Conservation (phyloP, 2,797 vertebrate species). For the Pantherophis alleghaniensis region DNA sequence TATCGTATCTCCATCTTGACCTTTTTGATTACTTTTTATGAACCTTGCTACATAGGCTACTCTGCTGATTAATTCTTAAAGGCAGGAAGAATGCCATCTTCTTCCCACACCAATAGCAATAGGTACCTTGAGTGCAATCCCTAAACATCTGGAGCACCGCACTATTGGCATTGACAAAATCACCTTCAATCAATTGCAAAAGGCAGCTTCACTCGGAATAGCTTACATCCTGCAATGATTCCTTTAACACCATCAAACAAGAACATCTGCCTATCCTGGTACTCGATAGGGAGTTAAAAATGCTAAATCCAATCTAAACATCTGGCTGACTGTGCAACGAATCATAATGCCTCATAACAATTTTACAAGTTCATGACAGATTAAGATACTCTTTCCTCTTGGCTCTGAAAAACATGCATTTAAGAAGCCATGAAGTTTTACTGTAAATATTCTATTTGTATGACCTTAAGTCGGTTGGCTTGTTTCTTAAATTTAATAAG, state of each 20-base stretch:
- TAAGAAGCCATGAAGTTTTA: constrained; percentile 27
- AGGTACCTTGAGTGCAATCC: background rate
- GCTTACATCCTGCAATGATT: background rate
- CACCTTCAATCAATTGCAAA: background rate
- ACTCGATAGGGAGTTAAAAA: background rate
- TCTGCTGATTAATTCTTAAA: background rate
- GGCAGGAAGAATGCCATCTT: background rate
- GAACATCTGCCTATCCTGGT: background rate
- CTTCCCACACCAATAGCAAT: background rate
- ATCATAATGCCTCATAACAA: background rate
- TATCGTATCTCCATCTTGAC: background rate
- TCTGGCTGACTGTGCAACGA: background rate
- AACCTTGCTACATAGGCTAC: background rate
- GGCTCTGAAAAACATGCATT: constrained; percentile 24
- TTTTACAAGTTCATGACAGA: background rate
- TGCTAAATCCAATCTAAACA: background rate
- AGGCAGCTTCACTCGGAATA: background rate
- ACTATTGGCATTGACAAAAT: background rate
- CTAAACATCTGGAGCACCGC: background rate
- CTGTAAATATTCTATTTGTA: constrained; percentile 48
- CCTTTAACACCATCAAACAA: background rate
- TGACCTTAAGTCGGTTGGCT: constrained; percentile 39
- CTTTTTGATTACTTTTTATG: background rate
- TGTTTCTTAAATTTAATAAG: constrained; percentile 41
- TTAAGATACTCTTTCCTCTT: background rate